Conservation (phyloP, 2,797 vertebrate species). For the Cossypha polioptera region DNA sequence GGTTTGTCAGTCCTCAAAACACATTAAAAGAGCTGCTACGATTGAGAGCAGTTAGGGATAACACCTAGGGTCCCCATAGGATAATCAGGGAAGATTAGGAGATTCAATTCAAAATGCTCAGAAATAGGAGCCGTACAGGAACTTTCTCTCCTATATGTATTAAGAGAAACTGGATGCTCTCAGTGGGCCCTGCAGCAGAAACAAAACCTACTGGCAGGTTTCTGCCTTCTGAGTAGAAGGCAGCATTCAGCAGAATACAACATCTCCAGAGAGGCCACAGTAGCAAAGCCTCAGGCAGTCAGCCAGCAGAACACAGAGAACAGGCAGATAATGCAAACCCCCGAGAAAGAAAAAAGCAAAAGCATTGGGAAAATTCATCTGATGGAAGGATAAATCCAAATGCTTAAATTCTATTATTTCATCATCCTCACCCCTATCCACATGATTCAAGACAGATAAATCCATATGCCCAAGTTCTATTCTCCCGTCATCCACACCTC, state of each 20-base stretch:
- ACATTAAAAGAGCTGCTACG: background rate
- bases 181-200: background rate
- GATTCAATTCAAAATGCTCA: background rate
- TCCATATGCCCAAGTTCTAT: background rate
- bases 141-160: background rate
- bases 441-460: background rate
- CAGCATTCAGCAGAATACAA: background rate
- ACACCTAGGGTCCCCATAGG: background rate
- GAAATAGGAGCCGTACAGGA: background rate
- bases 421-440: background rate
- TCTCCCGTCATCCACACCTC: background rate
- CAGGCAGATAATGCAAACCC: background rate
- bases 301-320: background rate
- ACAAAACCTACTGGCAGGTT: background rate
- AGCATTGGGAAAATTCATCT: background rate
- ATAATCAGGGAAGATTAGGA: background rate
- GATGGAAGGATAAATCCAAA: background rate
- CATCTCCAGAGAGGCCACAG: conserved; percentile 3
- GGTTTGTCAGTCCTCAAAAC: background rate
- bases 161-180: background rate
- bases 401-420: background rate
- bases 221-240: background rate
- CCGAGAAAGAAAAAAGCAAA: conserved; percentile 8
- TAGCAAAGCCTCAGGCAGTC: background rate
- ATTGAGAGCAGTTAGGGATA: background rate